phyloP scores from a whole-genome alignment of 2,113 vertebrate genomes.

The Rhombomys opimus region DNA sequence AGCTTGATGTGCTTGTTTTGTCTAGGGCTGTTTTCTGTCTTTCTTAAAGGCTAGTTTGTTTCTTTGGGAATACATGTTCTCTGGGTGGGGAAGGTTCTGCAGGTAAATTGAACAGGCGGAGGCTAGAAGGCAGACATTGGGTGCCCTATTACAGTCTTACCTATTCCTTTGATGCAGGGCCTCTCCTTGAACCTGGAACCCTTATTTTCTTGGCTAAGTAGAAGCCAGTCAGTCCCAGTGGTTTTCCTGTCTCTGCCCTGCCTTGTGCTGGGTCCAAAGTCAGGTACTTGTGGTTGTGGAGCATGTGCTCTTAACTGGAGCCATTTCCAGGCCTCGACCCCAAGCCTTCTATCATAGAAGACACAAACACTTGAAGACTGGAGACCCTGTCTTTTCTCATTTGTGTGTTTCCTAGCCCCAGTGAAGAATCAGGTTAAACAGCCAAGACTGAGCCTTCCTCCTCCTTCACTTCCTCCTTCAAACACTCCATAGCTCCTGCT shows the following conservation, averaged over 20 bases:
- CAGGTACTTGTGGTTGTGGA: background rate
- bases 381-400: background rate
- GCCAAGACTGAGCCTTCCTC: background rate
- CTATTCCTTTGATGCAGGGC: background rate
- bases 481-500: background rate
- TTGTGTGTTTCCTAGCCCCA: background rate
- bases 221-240: background rate
- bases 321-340: background rate
- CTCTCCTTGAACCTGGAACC: background rate
- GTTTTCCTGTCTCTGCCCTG: background rate
- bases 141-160: background rate
- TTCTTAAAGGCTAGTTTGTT: background rate
- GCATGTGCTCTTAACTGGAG: background rate
- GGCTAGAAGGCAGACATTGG: background rate
- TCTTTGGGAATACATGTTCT: background rate
- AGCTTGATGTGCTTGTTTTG: background rate
- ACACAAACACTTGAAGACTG: background rate
- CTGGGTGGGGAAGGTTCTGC: background rate
- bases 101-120: background rate
- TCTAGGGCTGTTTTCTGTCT: background rate
- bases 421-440: background rate
- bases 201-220: background rate
- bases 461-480: background rate
- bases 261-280: background rate
- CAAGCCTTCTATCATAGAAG: background rate